A percentile compares a stretch with the other conserved stretches of the same genome.
phyloP scores from a whole-genome alignment of 1,140 invertebrate species.

The Psix sp. region DNA sequence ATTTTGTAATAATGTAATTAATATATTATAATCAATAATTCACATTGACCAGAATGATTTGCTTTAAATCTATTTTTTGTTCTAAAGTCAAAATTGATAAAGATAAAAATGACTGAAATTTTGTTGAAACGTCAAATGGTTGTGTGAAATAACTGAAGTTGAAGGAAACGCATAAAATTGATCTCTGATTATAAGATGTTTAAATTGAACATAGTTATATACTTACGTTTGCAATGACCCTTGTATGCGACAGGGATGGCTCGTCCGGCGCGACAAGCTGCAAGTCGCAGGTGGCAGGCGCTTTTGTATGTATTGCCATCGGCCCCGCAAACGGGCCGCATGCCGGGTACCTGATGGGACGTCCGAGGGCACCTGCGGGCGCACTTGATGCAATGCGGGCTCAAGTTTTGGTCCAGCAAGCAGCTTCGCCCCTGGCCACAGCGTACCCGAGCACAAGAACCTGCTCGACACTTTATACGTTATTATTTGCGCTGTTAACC shows the following conservation, averaged over 20 bases:
- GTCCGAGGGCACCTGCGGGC: slow-evolving; percentile 80
- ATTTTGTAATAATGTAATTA: too few species aligned
- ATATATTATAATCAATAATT: too few species aligned
- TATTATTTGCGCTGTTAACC: slow-evolving; percentile 70
- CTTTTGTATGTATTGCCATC: slow-evolving; percentile 92
- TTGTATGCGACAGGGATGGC: slow-evolving; percentile 91
- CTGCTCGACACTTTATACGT: slow-evolving; percentile 78
- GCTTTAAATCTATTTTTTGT: too few species aligned
- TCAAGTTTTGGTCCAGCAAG: slow-evolving; percentile 89
- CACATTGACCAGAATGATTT: too few species aligned
- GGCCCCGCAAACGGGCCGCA: slow-evolving; percentile 87
- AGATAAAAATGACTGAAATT: too few species aligned
- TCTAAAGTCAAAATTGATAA: too few species aligned
- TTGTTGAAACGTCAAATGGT: too few species aligned
- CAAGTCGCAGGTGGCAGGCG: slow-evolving; percentile 88
- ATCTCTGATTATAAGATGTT: background rate
- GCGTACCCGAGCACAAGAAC: slow-evolving; percentile 86
- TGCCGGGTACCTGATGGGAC: slow-evolving; percentile 72
- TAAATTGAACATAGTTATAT: too few species aligned
- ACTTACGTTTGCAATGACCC: slow-evolving; percentile 89
- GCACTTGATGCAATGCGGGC: slow-evolving; percentile 89
- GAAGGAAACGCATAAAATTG: too few species aligned
- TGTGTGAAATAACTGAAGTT: too few species aligned
- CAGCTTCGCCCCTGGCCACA: slow-evolving; percentile 90
- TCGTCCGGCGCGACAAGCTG: slow-evolving; percentile 87